Conservation (phyloP, 2,888 invertebrate genomes). For the Lumbricus terrestris region DNA sequence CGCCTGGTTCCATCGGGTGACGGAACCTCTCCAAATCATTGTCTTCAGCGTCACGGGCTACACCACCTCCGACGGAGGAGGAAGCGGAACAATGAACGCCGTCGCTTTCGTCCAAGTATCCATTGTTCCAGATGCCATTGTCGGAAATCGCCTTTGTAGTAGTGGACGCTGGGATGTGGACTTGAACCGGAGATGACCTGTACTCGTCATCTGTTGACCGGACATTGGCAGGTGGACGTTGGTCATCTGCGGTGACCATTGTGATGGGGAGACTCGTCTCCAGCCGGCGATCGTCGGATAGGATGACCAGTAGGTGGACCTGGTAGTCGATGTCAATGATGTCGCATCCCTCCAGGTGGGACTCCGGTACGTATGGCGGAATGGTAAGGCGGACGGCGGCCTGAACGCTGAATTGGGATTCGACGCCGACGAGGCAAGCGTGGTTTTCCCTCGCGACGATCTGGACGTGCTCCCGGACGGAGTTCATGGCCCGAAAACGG, state of each 20-base stretch:
- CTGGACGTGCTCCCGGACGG: conserved; percentile 39
- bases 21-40: conserved; percentile 29
- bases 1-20: conserved; percentile 37
- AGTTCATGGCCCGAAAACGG: conserved; percentile 50
- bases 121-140: background rate
- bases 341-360: conserved; percentile 54
- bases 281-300: conserved; percentile 49
- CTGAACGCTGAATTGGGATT: conserved; percentile 49
- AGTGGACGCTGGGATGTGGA: background rate
- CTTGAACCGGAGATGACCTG: background rate
- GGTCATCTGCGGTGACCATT: conserved; percentile 44
- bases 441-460: conserved; percentile 51
- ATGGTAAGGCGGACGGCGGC: conserved; percentile 52
- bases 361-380: conserved; percentile 57
- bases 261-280: conserved; percentile 48
- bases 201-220: background rate
- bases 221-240: background rate
- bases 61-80: background rate
- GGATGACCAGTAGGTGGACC: conserved; percentile 54
- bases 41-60: background rate
- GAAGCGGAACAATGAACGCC: background rate
- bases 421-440: background rate
- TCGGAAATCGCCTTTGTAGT: background rate
- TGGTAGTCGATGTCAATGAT: conserved; percentile 56
- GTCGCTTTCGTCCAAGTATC: background rate